Conservation (phyloP, 2,888 invertebrate species). For the Xestia xanthographa region DNA sequence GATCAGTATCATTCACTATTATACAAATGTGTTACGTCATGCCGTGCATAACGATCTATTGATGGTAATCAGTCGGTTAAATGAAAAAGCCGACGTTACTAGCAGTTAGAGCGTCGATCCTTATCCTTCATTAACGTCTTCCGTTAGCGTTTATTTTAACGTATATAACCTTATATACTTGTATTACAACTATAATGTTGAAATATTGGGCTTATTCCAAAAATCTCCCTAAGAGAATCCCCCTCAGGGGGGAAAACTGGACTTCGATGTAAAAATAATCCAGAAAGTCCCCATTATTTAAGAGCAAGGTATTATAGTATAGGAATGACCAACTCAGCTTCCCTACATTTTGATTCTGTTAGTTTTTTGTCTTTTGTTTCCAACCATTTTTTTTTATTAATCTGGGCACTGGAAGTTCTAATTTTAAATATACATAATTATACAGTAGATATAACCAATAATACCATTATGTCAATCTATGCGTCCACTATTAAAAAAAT, state of each 20-base stretch:
- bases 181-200: neutral
- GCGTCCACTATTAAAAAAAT: neutral
- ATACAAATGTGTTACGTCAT: slow-evolving; percentile 63
- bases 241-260: no score
- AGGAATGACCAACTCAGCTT: neutral
- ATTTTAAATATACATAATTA: neutral
- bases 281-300: no score
- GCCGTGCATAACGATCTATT: slow-evolving; percentile 40
- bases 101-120: slow-evolving; percentile 51
- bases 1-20: neutral
- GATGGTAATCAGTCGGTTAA: slow-evolving; percentile 51
- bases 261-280: no score
- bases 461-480: neutral
- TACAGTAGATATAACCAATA: no score
- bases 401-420: neutral
- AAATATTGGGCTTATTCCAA: no score
- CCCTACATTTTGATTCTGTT: neutral
- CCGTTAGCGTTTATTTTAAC: slow-evolving; percentile 45
- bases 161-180: slow-evolving; percentile 12
- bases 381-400: neutral
- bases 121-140: slow-evolving; percentile 57
- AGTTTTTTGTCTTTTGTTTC: neutral
- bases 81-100: slow-evolving; percentile 59
- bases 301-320: neutral
- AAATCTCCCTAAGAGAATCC: no score